A percentile compares a stretch with the other conserved stretches of the same genome.
Evolutionary conservation across 1,140 invertebrate genomes (phyloP).

Genomic region (Papilio xuthus): DNA sequence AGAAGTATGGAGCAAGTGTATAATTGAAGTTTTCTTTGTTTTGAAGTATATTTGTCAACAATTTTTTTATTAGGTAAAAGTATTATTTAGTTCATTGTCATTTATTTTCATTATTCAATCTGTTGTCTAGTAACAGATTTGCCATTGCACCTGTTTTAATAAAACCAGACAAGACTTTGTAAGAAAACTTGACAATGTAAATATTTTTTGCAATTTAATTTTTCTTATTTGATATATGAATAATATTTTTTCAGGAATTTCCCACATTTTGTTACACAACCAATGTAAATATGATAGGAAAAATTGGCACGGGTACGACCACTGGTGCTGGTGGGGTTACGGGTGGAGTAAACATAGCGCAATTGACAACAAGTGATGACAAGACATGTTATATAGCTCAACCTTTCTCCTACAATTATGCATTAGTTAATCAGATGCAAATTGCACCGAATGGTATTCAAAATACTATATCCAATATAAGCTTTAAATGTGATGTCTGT

Average conservation of each 20-base stretch:
- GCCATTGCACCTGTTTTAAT: background rate
- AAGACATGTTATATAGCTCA: constrained; percentile 87
- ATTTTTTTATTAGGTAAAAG: background rate
- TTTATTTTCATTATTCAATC: background rate
- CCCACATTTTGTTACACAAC: constrained; percentile 86
- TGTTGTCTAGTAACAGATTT: background rate
- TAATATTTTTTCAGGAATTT: constrained; percentile 79
- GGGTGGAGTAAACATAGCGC: constrained; percentile 85
- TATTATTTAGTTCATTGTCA: background rate
- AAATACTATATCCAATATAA: constrained; percentile 89
- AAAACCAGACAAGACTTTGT: background rate
- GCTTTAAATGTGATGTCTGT: constrained; percentile 93
- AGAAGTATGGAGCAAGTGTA: background rate
- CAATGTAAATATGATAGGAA: constrained; percentile 86
- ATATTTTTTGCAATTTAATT: constrained; percentile 1
- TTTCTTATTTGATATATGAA: constrained; percentile 4
- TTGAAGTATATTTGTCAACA: background rate
- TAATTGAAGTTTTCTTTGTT: background rate
- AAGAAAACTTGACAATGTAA: too few species aligned
- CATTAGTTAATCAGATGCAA: constrained; percentile 84
- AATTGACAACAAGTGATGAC: constrained; percentile 83
- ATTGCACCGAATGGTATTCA: constrained; percentile 82
- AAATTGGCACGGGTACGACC: constrained; percentile 80
- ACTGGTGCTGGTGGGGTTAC: constrained; percentile 74
- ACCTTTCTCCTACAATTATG: constrained; percentile 87